Conservation (phyloP, 2,797 vertebrate species). For the Novumbra hubbsi region DNA sequence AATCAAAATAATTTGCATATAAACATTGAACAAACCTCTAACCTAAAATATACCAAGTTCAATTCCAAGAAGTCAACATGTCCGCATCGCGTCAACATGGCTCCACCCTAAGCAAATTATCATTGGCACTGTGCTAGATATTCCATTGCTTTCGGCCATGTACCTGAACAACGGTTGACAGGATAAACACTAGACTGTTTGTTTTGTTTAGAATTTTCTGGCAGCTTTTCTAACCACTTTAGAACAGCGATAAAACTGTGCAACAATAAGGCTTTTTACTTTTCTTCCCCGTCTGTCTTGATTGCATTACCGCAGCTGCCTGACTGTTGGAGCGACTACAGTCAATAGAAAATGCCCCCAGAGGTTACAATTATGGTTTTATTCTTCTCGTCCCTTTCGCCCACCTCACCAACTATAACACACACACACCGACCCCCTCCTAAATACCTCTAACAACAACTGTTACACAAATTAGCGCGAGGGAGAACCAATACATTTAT, state of each 20-base stretch:
- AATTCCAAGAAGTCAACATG: conserved; percentile 35
- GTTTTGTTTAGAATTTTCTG: conserved; percentile 67
- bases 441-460: conserved; percentile 36
- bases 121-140: conserved; percentile 55
- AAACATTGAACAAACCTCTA: conserved; percentile 11
- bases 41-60: conserved; percentile 15
- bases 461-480: conserved; percentile 52
- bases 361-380: conserved; percentile 73
- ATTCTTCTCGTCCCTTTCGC: conserved; percentile 62
- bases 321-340: conserved; percentile 64
- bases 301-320: conserved; percentile 70
- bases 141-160: conserved; percentile 62
- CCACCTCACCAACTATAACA: conserved; percentile 21
- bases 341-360: conserved; percentile 66
- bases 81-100: conserved; percentile 46
- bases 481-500: conserved; percentile 22
- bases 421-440: conserved; percentile 20
- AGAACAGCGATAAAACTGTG: conserved; percentile 60
- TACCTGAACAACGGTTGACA: conserved; percentile 62
- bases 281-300: conserved; percentile 52
- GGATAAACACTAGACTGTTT: conserved; percentile 68
- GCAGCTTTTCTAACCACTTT: conserved; percentile 56
- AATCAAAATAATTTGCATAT: neutral
- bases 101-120: conserved; percentile 53
- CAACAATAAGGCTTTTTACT: conserved; percentile 75